Evolutionary conservation across 2,113 vertebrate genomes (phyloP).

Genomic region (Paradoxurus hermaphroditus): DNA sequence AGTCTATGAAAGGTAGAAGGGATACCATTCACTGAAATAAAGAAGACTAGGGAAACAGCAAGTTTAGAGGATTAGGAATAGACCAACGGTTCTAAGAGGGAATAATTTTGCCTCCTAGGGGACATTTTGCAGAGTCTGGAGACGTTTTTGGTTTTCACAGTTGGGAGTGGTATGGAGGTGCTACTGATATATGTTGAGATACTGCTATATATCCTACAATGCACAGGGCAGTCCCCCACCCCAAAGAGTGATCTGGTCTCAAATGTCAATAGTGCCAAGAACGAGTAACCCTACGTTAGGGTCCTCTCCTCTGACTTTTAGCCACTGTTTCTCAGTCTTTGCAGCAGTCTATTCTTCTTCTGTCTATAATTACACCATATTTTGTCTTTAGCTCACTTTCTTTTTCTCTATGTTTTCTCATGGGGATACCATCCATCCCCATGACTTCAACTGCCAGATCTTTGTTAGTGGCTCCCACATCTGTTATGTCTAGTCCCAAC

Average conservation of each 20-base stretch:
- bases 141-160: not conserved
- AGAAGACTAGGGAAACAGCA: not conserved
- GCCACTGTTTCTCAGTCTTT: not conserved
- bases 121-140: not conserved
- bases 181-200: not conserved
- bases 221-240: not conserved
- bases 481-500: not conserved
- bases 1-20: no score
- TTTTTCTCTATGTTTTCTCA: constrained; percentile 24
- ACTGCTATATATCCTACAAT: not conserved
- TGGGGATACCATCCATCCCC: not conserved
- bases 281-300: not conserved
- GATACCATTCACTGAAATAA: not conserved
- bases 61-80: not conserved
- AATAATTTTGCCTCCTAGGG: not conserved
- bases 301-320: not conserved
- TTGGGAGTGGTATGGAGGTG: not conserved
- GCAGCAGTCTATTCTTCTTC: not conserved
- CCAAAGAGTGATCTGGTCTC: not conserved
- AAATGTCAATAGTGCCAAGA: not conserved
- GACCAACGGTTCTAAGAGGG: not conserved
- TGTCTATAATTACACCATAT: not conserved
- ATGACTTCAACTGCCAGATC: not conserved
- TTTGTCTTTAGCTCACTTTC: not conserved
- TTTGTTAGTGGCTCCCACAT: not conserved